Percentiles rank a stretch among this genome's conserved stretches.
Conservation (phyloP, 2,888 invertebrate genomes). For the Cyaniris semiargus region DNA sequence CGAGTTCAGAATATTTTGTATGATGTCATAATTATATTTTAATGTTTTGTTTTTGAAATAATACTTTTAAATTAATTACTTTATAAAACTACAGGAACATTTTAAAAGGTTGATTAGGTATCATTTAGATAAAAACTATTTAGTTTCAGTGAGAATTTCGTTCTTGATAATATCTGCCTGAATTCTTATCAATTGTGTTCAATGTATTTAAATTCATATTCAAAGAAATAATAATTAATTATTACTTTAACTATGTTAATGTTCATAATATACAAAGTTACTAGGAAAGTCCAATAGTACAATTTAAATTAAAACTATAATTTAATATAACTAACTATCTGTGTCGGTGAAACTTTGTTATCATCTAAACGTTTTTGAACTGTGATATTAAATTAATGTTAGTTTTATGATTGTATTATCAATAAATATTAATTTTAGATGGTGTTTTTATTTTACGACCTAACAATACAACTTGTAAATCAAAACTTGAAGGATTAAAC, state of each 20-base stretch:
- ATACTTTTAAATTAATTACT: neutral
- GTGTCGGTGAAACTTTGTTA: conserved; percentile 37
- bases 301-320: neutral
- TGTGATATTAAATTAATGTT: conserved; percentile 76
- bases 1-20: neutral
- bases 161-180: no score
- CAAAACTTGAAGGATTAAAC: neutral
- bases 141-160: neutral
- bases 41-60: neutral
- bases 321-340: neutral
- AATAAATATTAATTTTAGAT: conserved; percentile 41
- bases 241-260: neutral
- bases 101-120: no score
- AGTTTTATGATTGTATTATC: conserved; percentile 57
- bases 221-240: no score
- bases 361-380: conserved; percentile 60
- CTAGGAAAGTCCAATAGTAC: neutral
- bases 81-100: no score
- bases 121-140: neutral
- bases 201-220: no score
- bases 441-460: conserved; percentile 32
- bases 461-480: neutral
- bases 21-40: no score
- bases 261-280: neutral
- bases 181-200: no score